These are phyloP conservation scores for Amblyopsis rosae DNA, from an alignment of 2,113 vertebrate genomes.

Conservation along the genomic window DNA sequence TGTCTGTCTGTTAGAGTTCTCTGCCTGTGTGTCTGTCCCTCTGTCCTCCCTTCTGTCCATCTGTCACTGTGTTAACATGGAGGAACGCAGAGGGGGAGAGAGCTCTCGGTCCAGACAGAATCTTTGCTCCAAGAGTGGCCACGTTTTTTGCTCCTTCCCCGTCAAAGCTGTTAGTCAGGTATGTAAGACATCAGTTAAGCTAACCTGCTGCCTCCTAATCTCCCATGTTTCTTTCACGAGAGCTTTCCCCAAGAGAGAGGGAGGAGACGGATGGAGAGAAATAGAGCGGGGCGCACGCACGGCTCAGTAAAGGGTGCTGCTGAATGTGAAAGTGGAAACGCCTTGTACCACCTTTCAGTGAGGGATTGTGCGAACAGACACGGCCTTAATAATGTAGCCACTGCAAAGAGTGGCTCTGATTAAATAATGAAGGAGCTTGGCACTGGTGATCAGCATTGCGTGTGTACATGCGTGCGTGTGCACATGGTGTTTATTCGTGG, in stretches of 20 bases:
- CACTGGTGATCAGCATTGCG: conserved; percentile 59
- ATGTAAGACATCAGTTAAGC: conserved; percentile 28
- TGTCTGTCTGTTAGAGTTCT: conserved; percentile 29
- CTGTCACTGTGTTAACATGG: conserved; percentile 1
- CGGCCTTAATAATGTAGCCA: conserved; percentile 72
- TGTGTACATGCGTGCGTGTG: conserved; percentile 22
- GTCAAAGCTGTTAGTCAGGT: conserved; percentile 39
- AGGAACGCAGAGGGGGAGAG: conserved; percentile 28
- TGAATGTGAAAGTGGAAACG: conserved; percentile 45
- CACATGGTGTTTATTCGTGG: conserved; percentile 29
- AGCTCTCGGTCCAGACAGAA: neutral
- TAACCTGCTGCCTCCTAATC: conserved; percentile 30
- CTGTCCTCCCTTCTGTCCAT: neutral
- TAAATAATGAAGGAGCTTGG: conserved; percentile 76
- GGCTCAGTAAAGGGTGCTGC: conserved; percentile 18
- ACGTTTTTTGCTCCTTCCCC: conserved; percentile 9
- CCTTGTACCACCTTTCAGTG: conserved; percentile 68
- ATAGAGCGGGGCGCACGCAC: conserved; percentile 18
- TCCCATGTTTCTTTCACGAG: conserved; percentile 18
- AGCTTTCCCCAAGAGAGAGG: conserved; percentile 28
- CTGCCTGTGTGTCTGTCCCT: conserved; percentile 54
- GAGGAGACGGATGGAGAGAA: conserved; percentile 7
- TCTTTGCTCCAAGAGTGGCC: conserved; percentile 15
- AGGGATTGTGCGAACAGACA: conserved; percentile 76
- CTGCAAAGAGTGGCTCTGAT: conserved; percentile 73